phyloP scores from a whole-genome alignment of 2,797 vertebrate genomes.

The Pterois miles region DNA sequence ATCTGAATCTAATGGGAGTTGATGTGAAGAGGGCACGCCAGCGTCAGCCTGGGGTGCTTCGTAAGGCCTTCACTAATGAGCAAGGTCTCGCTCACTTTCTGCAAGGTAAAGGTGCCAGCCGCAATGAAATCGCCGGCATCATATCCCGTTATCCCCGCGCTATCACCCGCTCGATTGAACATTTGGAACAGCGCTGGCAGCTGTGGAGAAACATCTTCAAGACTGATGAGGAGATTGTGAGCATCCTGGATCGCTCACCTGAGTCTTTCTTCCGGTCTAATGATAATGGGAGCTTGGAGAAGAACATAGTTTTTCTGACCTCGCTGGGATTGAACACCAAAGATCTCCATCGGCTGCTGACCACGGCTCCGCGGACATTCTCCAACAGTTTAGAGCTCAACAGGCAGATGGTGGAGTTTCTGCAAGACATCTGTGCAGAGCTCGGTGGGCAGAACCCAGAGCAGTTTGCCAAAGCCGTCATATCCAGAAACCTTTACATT shows the following conservation, averaged over 20 bases:
- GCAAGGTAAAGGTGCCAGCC: constrained; percentile 78
- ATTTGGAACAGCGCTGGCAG: constrained; percentile 83
- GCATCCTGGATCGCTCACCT: constrained; percentile 82
- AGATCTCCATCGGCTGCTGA: constrained; percentile 81
- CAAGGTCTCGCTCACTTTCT: constrained; percentile 80
- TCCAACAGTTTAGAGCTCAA: constrained; percentile 86
- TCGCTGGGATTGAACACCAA: constrained; percentile 81
- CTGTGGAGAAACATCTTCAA: constrained; percentile 86
- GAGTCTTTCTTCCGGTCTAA: constrained; percentile 87
- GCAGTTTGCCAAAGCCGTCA: constrained; percentile 77
- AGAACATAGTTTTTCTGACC: constrained; percentile 83
- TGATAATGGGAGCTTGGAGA: constrained; percentile 82
- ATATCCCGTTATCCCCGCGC: constrained; percentile 86
- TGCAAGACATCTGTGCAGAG: constrained; percentile 73
- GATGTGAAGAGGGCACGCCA: constrained; percentile 78
- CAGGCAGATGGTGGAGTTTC: constrained; percentile 79
- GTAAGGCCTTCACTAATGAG: constrained; percentile 79
- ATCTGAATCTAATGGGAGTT: constrained; percentile 79
- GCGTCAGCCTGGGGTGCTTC: constrained; percentile 81
- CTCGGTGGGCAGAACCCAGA: constrained; percentile 74
- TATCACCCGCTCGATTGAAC: constrained; percentile 80
- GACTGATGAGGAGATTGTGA: constrained; percentile 82
- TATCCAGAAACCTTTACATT: constrained; percentile 86
- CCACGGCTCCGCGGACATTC: constrained; percentile 83
- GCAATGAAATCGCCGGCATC: constrained; percentile 78